Base-by-base conservation (phyloP, 2,888 invertebrate species). In the Xanthia icteritia region DNA sequence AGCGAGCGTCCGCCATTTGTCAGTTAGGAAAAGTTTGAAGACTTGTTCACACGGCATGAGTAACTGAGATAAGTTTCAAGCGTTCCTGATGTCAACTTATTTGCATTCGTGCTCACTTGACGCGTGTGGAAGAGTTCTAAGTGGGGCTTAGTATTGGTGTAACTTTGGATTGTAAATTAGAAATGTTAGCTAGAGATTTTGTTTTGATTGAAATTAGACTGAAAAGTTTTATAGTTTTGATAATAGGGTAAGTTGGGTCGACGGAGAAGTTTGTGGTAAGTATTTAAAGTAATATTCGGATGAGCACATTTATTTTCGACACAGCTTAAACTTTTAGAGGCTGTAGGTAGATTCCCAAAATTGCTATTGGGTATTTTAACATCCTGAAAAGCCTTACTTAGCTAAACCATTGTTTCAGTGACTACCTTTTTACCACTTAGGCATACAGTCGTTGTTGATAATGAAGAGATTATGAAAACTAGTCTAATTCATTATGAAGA, bases 11-110 rank as follows among this genome's bases (percentile, higher is more conserved):
- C 45, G 45, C 77, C 74, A 70, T 82, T 86, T 82, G 68, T 75
- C 73, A 85, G 74, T 70, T 82, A 13, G 67, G 27, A 42, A 71
- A 85, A 85, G 74, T 87, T 85, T 65, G 78, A 65, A 74, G 75
- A 73, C 82, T 56, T 63, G 87, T 87, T 81, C 85, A 76, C 73
- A 75, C 73, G 66, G 15, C 60, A 39, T 63, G 63, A 48, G 85
- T 73, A 71, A 75, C 71, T 79, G 75, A 73, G 65, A 69, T 81
- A 85, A 87, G 78, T 87, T 85, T 70, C 67, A 69, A 81, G 54
- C 54, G 76, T 76, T 75, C 64, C 58, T 76, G 67, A 69, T 81
- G 85, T 81, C 74, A 84, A 82, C 63, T 67, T 75, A 84, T 82
- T 84, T 82, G 85, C 74, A 84, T 80, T 74, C 70, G 23, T 69